Percentiles rank a stretch among this genome's conserved stretches.
These are phyloP conservation scores for rat (Rattus norvegicus) DNA, from an alignment of 2,113 vertebrate genomes.

Conservation along the genomic window GRCr8 NC_086022.1:92453001-92453500, in stretches of 20 bases:
- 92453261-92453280: not conserved
- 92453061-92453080: not conserved
- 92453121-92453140: fast-evolving
- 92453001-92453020: not conserved
- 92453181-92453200: not conserved
- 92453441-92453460: not conserved
- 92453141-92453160: not conserved
- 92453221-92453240: not conserved
- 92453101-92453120: not conserved
- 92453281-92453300: not conserved
- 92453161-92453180: not conserved
- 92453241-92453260: not conserved
- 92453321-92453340: not conserved
- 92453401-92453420: not conserved
- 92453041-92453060: not conserved
- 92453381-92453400: not conserved
- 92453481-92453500: no score
- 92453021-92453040: not conserved
- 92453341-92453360: not conserved
- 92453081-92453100: not conserved
- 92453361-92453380: no score
- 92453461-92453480: not conserved
- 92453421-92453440: not conserved
- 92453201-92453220: not conserved
- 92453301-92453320: not conserved